Evolutionary conservation across 2,797 vertebrate genomes (phyloP).

Genomic region (Brotogeris chrysoptera): DNA sequence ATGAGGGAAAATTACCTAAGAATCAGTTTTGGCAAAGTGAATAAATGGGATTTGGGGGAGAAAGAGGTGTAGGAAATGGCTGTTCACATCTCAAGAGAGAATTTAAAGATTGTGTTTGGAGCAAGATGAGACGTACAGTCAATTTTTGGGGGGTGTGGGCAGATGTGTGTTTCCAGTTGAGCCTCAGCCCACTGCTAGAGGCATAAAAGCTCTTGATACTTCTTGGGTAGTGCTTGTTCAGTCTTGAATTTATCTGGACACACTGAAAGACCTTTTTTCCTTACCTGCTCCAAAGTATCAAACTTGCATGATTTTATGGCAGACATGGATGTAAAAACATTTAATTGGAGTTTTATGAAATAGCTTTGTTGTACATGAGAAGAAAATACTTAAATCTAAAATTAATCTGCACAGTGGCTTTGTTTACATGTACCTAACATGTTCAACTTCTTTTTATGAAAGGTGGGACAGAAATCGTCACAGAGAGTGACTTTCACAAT

Average conservation of each 20-base stretch:
- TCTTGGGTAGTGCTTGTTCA: not conserved
- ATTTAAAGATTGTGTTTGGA: not conserved
- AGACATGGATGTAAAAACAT: not conserved
- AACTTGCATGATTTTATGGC: not conserved
- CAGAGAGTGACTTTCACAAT: conserved; percentile 94
- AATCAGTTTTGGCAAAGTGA: not conserved
- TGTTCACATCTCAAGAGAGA: not conserved
- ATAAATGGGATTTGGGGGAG: not conserved
- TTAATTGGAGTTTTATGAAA: not conserved
- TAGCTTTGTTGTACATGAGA: not conserved
- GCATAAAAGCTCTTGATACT: not conserved
- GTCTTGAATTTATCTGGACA: not conserved
- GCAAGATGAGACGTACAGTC: not conserved
- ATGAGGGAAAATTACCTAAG: not conserved
- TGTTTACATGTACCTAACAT: not conserved
- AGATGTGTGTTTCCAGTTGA: not conserved
- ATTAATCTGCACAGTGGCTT: not conserved
- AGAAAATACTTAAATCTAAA: not conserved
- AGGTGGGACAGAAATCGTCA: conserved; percentile 98
- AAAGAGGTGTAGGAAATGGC: not conserved
- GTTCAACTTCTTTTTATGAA: conserved; percentile 42
- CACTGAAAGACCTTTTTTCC: not conserved
- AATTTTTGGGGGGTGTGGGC: not conserved
- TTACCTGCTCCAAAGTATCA: not conserved
- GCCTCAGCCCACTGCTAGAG: not conserved